Conservation (phyloP, 2,888 invertebrate species). For the Lacanobia oleracea region DNA sequence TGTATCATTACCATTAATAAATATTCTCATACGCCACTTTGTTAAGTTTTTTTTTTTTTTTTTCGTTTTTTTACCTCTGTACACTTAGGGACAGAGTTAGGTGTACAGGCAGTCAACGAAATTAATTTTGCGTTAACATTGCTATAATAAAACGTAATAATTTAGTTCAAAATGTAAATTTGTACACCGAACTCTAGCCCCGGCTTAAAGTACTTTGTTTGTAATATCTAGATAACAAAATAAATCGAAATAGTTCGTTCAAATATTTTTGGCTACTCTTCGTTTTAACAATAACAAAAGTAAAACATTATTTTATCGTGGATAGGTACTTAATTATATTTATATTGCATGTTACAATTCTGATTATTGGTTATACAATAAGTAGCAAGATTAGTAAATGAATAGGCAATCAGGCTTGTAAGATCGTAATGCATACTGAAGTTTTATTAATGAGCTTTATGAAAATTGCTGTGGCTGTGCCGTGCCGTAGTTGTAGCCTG, state of each 20-base stretch:
- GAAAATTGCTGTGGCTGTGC: neutral
- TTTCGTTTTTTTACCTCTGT: slow-evolving; percentile 36
- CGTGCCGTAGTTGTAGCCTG: no score
- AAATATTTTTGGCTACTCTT: neutral
- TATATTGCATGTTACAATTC: neutral
- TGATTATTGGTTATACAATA: neutral
- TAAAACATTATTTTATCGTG: neutral
- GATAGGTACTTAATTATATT: neutral
- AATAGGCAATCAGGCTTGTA: neutral
- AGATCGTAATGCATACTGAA: no score
- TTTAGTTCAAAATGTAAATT: neutral
- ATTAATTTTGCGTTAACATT: neutral
- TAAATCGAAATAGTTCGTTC: neutral
- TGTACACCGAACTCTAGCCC: neutral
- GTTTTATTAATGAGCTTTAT: neutral
- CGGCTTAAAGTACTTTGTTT: neutral
- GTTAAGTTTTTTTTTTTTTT: slow-evolving; percentile 51
- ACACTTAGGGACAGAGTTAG: neutral
- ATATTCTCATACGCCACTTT: slow-evolving; percentile 64
- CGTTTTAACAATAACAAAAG: neutral
- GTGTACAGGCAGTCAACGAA: neutral
- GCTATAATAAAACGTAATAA: neutral
- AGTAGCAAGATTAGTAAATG: neutral
- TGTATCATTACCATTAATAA: slow-evolving; percentile 63
- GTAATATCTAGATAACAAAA: neutral